Base-by-base conservation (phyloP, 1,140 invertebrate genomes). In the Drosophila pseudoobscura region DNA sequence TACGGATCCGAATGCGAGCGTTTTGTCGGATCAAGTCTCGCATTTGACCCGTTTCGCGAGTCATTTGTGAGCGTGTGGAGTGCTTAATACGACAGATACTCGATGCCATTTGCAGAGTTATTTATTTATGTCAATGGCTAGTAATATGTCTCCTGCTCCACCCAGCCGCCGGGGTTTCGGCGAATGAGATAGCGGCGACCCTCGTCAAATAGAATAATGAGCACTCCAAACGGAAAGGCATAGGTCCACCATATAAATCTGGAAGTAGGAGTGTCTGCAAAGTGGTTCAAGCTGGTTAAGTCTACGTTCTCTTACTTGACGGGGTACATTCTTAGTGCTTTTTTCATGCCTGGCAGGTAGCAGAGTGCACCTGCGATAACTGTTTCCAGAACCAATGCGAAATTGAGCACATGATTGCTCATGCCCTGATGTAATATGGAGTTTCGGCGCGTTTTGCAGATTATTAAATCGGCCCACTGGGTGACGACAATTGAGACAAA, bases 401-500 rank as follows among this genome's bases (percentile, higher is more conserved):
- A 94, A 90, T 97, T 97, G 2, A 97, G 87, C 13, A 95, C 93
- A 94, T 95, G 95, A 89, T 96, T 97, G 15, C 92, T 91, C 92
- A 93, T 94, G 60, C 96, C 96, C 90, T 97, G 96, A 51, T 96
- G 95, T 72, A 96, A 92, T 55, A 97, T 94, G 0, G 96, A 97
- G 78, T 96, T 96, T 59, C 94, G 93, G 62, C 97, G 92, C 0
- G 97, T 97, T 90, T 97, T 97, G 84, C 96, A 97, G 89, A 97
- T 96, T 54, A 97, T 94, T 55, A 97, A 92, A 20, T 77, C 75
- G 68, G 96, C 94, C 95, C 96, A 96, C 92, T 97, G 97, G 3
- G 96, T 96, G 26, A 97, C 94, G 1, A 97, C 96, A 69, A 97
- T 97, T 3, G 96, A 52, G 6, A 63, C 58, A 7, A 79, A 79